Conservation (phyloP, 2,888 invertebrate species). For the Punctoribates punctum region DNA sequence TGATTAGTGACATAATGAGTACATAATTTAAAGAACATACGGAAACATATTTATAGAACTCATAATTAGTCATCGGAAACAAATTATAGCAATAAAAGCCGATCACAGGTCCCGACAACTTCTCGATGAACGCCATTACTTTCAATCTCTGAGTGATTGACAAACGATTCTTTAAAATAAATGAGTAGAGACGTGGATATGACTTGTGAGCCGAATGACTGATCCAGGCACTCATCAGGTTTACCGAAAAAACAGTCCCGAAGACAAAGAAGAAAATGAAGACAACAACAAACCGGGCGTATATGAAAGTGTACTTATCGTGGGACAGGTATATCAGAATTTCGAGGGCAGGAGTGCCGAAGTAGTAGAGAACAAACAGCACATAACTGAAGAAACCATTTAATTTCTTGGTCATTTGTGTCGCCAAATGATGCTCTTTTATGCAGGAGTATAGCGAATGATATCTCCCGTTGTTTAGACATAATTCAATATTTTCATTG, state of each 20-base stretch:
- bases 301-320: not conserved
- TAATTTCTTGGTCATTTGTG: not conserved
- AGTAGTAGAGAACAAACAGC: not conserved
- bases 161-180: not conserved
- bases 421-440: not conserved
- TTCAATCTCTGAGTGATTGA: not conserved
- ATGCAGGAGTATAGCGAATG: not conserved
- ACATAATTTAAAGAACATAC: not conserved
- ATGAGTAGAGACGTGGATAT: not conserved
- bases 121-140: not conserved
- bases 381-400: not conserved
- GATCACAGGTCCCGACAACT: not conserved
- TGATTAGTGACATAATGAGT: not conserved
- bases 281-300: not conserved
- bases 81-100: constrained; percentile 1
- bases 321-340: not conserved
- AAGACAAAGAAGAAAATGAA: not conserved
- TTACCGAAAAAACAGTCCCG: not conserved
- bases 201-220: not conserved
- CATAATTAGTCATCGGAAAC: not conserved
- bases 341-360: not conserved
- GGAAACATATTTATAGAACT: not conserved
- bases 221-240: not conserved
- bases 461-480: not conserved
- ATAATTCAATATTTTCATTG: not conserved